These are phyloP conservation scores for Dinothrombium tinctorium DNA, from an alignment of 1,140 invertebrate genomes.

Conservation along the genomic window DNA sequence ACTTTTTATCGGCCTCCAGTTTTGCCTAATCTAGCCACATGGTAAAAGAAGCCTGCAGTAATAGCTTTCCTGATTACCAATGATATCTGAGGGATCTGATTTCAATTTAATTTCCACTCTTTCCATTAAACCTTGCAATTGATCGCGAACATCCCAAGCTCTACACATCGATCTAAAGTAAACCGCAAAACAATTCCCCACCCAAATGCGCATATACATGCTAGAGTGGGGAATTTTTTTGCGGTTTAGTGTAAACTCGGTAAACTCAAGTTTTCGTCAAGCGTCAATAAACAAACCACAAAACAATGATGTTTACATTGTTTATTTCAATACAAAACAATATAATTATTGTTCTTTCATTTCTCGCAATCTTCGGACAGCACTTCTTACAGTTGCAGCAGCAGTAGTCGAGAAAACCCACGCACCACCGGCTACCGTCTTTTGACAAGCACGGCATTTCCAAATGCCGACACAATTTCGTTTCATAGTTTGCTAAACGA, in stretches of 20 bases:
- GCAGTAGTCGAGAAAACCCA: conserved; percentile 85
- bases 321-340: too few relatives aligned
- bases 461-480: conserved; percentile 92
- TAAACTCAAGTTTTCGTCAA: too few relatives aligned
- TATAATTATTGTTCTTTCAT: conserved; percentile 51
- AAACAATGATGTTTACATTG: too few relatives aligned
- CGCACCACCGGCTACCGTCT: conserved; percentile 74
- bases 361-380: conserved; percentile 84
- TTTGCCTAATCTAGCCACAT: conserved; percentile 96
- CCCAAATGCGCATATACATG: too few relatives aligned
- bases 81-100: conserved; percentile 81
- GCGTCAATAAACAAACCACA: too few relatives aligned
- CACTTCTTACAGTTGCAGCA: conserved; percentile 79
- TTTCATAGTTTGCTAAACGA: conserved; percentile 83
- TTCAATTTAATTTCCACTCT: conserved; percentile 92
- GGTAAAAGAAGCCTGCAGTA: conserved; percentile 94
- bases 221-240: too few relatives aligned
- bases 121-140: conserved; percentile 93
- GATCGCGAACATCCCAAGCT: conserved; percentile 94
- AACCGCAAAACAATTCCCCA: too few relatives aligned
- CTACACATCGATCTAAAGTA: conserved; percentile 82
- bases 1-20: conserved; percentile 83
- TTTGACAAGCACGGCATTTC: conserved; percentile 84
- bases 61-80: conserved; percentile 90
- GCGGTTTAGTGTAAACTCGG: too few relatives aligned